A percentile compares a stretch with the other conserved stretches of the same genome.
Evolutionary conservation across 2,888 invertebrate genomes (phyloP).

Genomic region (Physocephala rufipes): DNA sequence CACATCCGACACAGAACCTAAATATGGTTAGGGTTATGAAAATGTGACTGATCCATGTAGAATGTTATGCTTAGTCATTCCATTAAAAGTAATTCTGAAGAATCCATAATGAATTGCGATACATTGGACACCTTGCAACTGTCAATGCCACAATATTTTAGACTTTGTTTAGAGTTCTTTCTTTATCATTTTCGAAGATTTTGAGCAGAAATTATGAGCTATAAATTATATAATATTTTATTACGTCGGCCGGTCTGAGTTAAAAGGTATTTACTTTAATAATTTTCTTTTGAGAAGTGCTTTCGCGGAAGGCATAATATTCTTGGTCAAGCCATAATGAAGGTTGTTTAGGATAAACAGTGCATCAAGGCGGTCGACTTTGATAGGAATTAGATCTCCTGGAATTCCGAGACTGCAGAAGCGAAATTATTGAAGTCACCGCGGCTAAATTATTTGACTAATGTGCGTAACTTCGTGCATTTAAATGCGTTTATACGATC

Average conservation of each 20-base stretch:
- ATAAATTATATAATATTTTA: slow-evolving; percentile 1
- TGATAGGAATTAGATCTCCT: slow-evolving; percentile 21
- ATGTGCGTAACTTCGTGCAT: too few relatives aligned
- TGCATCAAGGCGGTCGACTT: too few relatives aligned
- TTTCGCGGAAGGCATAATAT: background rate
- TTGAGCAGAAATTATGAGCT: slow-evolving; percentile 16
- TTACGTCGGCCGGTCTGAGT: slow-evolving; percentile 12
- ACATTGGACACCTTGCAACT: slow-evolving; percentile 11
- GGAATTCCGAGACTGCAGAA: background rate
- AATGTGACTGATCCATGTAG: background rate
- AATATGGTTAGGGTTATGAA: background rate
- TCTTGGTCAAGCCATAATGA: background rate
- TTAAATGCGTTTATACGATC: too few relatives aligned
- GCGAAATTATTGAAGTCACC: too few relatives aligned
- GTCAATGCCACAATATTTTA: slow-evolving; percentile 11
- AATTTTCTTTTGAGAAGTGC: slow-evolving; percentile 17
- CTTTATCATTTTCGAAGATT: background rate
- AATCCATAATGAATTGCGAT: background rate
- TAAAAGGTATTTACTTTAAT: slow-evolving; percentile 28
- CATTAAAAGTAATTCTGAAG: background rate
- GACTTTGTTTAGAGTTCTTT: background rate
- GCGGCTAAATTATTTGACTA: too few relatives aligned
- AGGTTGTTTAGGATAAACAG: too few relatives aligned
- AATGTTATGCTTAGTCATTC: background rate
- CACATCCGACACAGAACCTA: background rate